Evolutionary conservation across 2,888 invertebrate species (phyloP), one percentile per base, ranked within the genome.

Genomic region (Agrotis ipsilon): DNA sequence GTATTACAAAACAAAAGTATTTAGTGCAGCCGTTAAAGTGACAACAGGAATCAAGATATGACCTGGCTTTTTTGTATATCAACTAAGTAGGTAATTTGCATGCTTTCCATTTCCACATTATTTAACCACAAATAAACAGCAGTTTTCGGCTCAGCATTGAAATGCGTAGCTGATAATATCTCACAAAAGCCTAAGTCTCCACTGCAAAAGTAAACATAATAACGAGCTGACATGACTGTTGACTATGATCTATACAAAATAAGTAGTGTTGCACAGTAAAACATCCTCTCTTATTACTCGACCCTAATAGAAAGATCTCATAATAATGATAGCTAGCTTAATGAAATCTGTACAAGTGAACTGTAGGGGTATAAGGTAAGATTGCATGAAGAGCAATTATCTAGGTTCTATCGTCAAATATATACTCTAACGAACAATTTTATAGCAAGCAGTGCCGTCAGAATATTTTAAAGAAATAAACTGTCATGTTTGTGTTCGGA

Each of bases 31-130:
- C n/a, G 59, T 39, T 39, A 62, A 65, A 58, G 58, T 65, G 24
- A 51, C 19, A 43, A 74, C 49, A 57, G n/a, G 49, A 46, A 49
- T 51, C 32, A 51, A 54, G 51, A 57, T 43, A 57, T 62, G 43
- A 32, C 32, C 32, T 18, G 5, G 11, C 19, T 11, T 27, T 7
- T 19, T 39, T 57, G 24, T 52, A 11, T 51, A 48, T 57, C 24
- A 45, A 13, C 52, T 54, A 68, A 61, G 75, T 45, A 57, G 55
- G 48, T 52, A 57, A 51, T 77, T 75, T 62, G 11, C 39, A 62
- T 68, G 51, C 54, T 49, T 49, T 27, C 3, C 55, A 32, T 32
- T 39, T 55, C 32, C 45, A 67, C 21, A 54, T 64, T 54, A 63
- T 45, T 45, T 21, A 24, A 21, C 46, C 21, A 58, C 27, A 27